Percentiles rank a stretch among this genome's conserved stretches.
Conservation (phyloP, 1,140 invertebrate genomes). For the Trichonephila inaurata region DNA sequence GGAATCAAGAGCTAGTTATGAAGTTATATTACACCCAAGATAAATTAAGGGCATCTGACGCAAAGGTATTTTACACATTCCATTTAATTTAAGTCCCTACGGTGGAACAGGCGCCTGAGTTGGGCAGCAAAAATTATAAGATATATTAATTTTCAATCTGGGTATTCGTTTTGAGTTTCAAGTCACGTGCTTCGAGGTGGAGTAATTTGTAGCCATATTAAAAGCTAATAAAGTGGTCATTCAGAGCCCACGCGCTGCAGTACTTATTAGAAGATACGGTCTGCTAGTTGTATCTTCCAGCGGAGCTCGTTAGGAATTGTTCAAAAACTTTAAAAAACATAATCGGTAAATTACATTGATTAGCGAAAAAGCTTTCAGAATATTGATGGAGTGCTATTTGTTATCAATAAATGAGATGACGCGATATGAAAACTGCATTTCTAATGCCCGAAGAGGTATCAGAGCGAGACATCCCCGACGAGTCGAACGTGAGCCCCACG, state of each 20-base stretch:
- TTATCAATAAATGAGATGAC: constrained; percentile 70
- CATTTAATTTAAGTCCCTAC: constrained; percentile 58
- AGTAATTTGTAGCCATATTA: constrained; percentile 53
- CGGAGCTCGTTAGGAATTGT: constrained; percentile 51
- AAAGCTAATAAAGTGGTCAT: constrained; percentile 72
- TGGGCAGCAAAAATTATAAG: constrained; percentile 21
- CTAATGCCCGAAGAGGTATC: constrained; percentile 35
- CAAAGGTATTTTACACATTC: constrained; percentile 44
- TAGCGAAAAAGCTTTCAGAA: constrained; percentile 66
- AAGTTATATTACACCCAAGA: constrained; percentile 59
- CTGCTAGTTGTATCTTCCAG: neutral
- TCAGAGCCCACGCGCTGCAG: neutral
- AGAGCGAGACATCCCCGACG: constrained; percentile 41
- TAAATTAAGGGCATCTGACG: constrained; percentile 36
- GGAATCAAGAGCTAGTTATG: constrained; percentile 53
- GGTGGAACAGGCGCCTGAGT: neutral
- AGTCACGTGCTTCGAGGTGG: constrained; percentile 11
- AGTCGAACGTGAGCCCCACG: neutral
- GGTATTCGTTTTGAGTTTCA: neutral
- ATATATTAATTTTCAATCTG: constrained; percentile 27
- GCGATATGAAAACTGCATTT: constrained; percentile 25
- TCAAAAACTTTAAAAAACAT: constrained; percentile 66
- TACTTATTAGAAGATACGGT: constrained; percentile 45
- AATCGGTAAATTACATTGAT: constrained; percentile 69
- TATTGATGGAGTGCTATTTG: constrained; percentile 72